phyloP scores from a whole-genome alignment of 2,888 invertebrate genomes.

The Brenthis daphne region DNA sequence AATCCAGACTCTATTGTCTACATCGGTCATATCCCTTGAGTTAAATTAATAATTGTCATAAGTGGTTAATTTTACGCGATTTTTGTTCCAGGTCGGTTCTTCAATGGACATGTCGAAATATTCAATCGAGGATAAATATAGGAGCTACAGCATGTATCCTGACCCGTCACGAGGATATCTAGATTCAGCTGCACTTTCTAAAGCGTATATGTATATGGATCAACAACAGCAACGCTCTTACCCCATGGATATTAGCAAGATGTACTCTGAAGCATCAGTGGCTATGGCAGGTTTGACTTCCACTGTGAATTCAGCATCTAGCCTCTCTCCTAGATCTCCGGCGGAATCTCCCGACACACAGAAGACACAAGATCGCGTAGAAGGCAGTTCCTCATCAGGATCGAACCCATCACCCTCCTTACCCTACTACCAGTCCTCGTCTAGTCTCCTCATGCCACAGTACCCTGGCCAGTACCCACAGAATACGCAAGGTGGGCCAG shows the following conservation, averaged over 20 bases:
- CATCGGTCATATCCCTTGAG: no score
- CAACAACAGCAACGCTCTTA: constrained; percentile 81
- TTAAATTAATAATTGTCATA: neutral
- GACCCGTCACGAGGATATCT: constrained; percentile 88
- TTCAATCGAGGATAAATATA: constrained; percentile 89
- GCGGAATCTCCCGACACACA: constrained; percentile 82
- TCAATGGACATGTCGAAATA: constrained; percentile 91
- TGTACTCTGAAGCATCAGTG: constrained; percentile 84
- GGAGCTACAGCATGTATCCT: constrained; percentile 89
- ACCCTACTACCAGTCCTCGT: constrained; percentile 81
- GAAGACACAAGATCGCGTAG: constrained; percentile 74
- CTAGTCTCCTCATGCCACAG: constrained; percentile 85
- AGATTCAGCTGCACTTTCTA: constrained; percentile 87
- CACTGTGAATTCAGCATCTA: constrained; percentile 70
- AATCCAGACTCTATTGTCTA: no score
- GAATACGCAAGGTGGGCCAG: constrained; percentile 82
- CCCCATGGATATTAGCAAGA: constrained; percentile 85
- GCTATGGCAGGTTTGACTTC: constrained; percentile 81
- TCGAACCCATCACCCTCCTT: constrained; percentile 85
- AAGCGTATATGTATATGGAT: constrained; percentile 90
- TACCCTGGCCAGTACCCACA: constrained; percentile 84
- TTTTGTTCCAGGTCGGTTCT: constrained; percentile 85
- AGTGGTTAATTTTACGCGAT: neutral
- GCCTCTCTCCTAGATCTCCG: constrained; percentile 71
- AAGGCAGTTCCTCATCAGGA: constrained; percentile 83